Evolutionary conservation across 2,888 invertebrate genomes (phyloP), one percentile per base, ranked within the genome.

Genomic region (Coelopa pilipes): DNA sequence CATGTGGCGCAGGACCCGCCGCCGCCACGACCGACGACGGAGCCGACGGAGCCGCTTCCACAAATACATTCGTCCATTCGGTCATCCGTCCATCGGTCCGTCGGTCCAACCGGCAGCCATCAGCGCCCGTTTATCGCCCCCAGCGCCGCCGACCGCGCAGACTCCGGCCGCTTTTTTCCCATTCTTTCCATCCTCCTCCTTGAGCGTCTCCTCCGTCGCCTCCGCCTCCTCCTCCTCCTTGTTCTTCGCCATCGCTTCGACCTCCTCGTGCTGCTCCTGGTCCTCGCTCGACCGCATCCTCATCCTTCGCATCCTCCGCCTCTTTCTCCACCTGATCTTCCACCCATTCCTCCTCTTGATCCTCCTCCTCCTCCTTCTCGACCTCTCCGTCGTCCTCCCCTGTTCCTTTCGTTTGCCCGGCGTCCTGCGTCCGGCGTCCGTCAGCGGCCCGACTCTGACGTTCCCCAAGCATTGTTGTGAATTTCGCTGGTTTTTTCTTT

Each of bases 21-120:
- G 34, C 34, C 34, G 34, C 7, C 34, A 63, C 60, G n/a, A 60
- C 70, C 60, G 24, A n/a, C n/a, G n/a, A n/a, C n/a, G n/a, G n/a
- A n/a, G n/a, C n/a, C n/a, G n/a, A n/a, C n/a, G n/a, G n/a, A n/a
- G n/a, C n/a, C n/a, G n/a, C n/a, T 53, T 53, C 53, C 34, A 12
- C 24, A 24, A 21, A 15, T 24, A 62, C 63, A 63, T 63, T 49
- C 17, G 21, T 53, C 24, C 67, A 21, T 53, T 53, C 17, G 13
- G 17, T 34, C 15, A 24, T 24, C 53, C 2, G 34, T 49, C 50
- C 24, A 13, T 34, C 49, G 67, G 34, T 49, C 50, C 24, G 2
- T 34, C 49, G 67, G 34, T 34, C 46, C 69, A 71, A 72, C 70
- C 55, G 70, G 69, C 74, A 76, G 74, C 76, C 76, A 76, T 78